A percentile compares a stretch with the other conserved stretches of the same genome.
Conservation (phyloP, 2,797 vertebrate genomes). For the Aphelocoma californica region DNA sequence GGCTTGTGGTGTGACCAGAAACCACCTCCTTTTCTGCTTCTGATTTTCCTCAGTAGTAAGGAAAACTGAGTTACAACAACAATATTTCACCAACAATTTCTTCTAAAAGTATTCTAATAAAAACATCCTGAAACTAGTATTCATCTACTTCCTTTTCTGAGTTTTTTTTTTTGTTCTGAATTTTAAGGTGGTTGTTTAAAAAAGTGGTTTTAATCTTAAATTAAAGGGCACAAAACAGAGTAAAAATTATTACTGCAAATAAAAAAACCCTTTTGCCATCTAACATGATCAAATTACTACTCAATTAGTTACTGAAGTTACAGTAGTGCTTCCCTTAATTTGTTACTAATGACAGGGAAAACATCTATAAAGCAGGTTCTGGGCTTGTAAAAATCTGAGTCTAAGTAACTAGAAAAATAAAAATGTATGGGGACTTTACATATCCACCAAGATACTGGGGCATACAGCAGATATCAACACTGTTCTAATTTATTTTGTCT, state of each 20-base stretch:
- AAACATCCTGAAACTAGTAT: constrained; percentile 44
- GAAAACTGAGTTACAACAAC: constrained; percentile 59
- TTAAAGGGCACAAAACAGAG: neutral
- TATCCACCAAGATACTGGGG: neutral
- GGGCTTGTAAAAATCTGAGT: neutral
- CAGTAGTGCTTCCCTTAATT: neutral
- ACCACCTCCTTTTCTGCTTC: constrained; percentile 62
- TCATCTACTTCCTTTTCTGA: neutral
- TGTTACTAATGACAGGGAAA: neutral
- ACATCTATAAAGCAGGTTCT: neutral
- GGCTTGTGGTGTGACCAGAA: constrained; percentile 54
- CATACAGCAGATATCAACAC: neutral
- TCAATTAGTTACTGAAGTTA: neutral
- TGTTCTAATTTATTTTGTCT: constrained; percentile 40
- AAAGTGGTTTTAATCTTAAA: neutral
- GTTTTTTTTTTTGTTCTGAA: neutral
- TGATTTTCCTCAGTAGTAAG: constrained; percentile 59
- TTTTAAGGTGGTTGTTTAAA: neutral
- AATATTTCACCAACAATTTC: constrained; percentile 57
- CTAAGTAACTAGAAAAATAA: neutral
- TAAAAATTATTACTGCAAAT: neutral
- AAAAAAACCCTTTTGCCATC: neutral
- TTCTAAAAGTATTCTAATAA: constrained; percentile 56
- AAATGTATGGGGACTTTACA: neutral
- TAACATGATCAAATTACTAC: neutral